phyloP scores from a whole-genome alignment of 92 coral and sea anemone genomes.

The Metridium senile region DNA sequence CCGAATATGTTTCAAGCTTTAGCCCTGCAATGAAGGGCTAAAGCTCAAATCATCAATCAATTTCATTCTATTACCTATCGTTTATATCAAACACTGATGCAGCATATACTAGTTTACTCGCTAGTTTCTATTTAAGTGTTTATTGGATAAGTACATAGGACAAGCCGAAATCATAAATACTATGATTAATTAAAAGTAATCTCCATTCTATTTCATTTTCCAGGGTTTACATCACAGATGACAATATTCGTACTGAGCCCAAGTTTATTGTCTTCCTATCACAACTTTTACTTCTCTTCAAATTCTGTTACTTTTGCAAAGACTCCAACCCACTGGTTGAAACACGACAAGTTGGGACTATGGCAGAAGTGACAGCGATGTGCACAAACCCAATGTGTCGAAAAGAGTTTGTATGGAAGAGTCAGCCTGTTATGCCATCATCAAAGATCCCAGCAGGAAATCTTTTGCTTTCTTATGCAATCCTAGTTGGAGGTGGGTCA shows the following conservation, averaged over 20 bases:
- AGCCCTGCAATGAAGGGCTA: too few relatives aligned
- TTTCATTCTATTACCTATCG: too few relatives aligned
- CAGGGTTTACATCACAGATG: background rate
- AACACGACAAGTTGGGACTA: constrained; percentile 40
- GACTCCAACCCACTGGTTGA: background rate
- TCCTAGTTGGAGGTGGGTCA: constrained; percentile 49
- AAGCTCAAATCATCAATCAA: too few relatives aligned
- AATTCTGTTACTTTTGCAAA: constrained; percentile 45
- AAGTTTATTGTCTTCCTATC: constrained; percentile 59
- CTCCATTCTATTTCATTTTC: background rate
- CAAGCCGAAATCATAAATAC: background rate
- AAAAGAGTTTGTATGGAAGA: constrained; percentile 3
- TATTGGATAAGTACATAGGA: too few relatives aligned
- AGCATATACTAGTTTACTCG: too few relatives aligned
- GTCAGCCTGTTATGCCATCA: constrained; percentile 37
- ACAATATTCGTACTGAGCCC: background rate
- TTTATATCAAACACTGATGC: too few relatives aligned
- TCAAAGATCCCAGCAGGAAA: constrained; percentile 54
- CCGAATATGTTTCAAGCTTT: too few relatives aligned
- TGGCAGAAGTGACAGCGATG: constrained; percentile 50
- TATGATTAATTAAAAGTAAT: background rate
- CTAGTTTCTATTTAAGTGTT: too few relatives aligned
- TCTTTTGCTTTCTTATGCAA: constrained; percentile 40
- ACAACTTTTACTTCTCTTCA: constrained; percentile 55
- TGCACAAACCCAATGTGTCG: constrained; percentile 1